Base-by-base conservation (phyloP, 2,113 vertebrate genomes). In the Phrynocephalus versicolor region DNA sequence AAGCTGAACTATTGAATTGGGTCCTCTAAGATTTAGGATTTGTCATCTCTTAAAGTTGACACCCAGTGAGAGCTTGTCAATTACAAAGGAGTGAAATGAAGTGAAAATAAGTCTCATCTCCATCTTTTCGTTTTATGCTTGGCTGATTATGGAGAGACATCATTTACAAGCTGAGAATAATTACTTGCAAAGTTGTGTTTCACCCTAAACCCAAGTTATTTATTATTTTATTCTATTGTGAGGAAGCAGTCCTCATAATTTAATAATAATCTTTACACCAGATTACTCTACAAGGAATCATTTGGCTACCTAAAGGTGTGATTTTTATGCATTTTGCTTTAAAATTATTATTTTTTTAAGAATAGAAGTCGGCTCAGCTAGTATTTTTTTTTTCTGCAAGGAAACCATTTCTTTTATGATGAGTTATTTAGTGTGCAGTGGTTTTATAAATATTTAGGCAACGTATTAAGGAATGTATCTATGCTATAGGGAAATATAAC, bases 121-220 rank as follows among this genome's bases (percentile, higher is more conserved):
- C 97, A 98, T 99, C 98, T 98, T 97, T 98, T 98, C 97, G 97
- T 99, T 99, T 98, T 95, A 98, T 96, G 98, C 98, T 97, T 94
- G 96, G 96, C 93, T 97, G 97, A 96, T 94, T 97, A 94, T 96
- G 94, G 95, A 97, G 92, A 97, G 96, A 97, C 97, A 97, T 97
- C 97, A 97, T 98, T 98, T 98, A 97, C 96, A 96, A 97, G 97
- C 96, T 95, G 94, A 96, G 95, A 96, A 97, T 98, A 98, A 98
- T 98, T 98, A 98, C 96, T 96, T 96, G 95, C 94, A 97, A 96
- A 97, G 96, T 98, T 97, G 96, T 91, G 94, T 96, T 93, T 96
- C 96, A 94, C 93, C 96, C 97, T 95, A 95, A 97, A 97, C 90
- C 92, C 91, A 95, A 96, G 97, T 97, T 97, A 97, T 97, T 97